Evolutionary conservation across 1,140 invertebrate genomes (phyloP), one percentile per base, ranked within the genome.

Genomic region (Halesus radiatus): DNA sequence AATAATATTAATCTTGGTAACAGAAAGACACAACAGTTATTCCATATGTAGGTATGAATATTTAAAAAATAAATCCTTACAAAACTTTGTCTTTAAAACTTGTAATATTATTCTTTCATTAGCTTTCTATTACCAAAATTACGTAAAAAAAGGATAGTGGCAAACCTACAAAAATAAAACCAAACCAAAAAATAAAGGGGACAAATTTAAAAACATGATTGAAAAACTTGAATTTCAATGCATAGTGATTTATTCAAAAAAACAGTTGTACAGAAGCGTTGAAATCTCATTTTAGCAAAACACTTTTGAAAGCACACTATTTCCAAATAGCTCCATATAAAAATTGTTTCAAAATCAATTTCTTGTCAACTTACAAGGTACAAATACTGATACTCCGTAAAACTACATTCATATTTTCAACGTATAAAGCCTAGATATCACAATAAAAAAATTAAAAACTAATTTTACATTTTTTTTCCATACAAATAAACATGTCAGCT

Each of bases 61-160:
- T 18, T 8, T 13, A 45, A 45, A 56, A 56, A 56, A 56, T 56
- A 20, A 54, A 56, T 56, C 18, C 1, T 56, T 1, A 10, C 20
- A 56, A 56, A 18, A 22, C 10, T 4, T 3, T 56, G 1, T 18
- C 6, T n/a, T 18, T 56, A 20, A 45, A 45, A 45, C 18, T 56
- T 18, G 26, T 3, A 29, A 29, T 29, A 29, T 5, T 1, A 1
- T 18, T 56, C 10, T 20, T 56, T 56, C 18, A 0, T 56, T 26
- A 58, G 60, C 53, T 75, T 75, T 75, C 54, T 32, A 73, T 6
- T 22, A 53, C 22, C 32, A 76, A 32, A 20, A 78, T 68, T 60
- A 54, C 68, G 62, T 76, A 78, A 78, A 85, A 84, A 85, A 87
- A 85, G 87, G 87, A 87, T 86, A 87, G 85, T 88, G 87, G 88